These are phyloP conservation scores for Epsilonema sp. DNA, from an alignment of 2,888 invertebrate species.

Conservation along the genomic window DNA sequence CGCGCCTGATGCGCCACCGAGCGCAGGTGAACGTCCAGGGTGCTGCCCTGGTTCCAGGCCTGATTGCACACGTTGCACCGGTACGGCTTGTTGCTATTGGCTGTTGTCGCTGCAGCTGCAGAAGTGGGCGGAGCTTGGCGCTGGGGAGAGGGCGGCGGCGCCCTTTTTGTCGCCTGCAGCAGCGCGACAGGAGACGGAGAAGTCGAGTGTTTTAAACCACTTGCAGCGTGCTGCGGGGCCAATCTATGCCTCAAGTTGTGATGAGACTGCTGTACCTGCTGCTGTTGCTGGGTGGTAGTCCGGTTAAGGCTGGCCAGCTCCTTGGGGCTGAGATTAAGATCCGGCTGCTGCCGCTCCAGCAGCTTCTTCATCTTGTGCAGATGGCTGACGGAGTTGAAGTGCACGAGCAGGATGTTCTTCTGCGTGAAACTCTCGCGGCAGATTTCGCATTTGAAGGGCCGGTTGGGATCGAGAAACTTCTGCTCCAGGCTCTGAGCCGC, in stretches of 20 bases:
- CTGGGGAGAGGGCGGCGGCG: constrained; percentile 37
- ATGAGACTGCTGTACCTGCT: neutral
- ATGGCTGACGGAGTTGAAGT: constrained; percentile 86
- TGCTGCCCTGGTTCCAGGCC: constrained; percentile 69
- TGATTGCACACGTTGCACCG: constrained; percentile 81
- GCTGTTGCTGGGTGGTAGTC: constrained; percentile 30
- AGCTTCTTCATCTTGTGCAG: constrained; percentile 62
- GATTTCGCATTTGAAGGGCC: constrained; percentile 84
- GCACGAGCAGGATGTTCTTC: constrained; percentile 76
- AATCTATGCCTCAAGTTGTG: no score
- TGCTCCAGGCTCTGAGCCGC: constrained; percentile 74
- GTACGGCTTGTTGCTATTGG: constrained; percentile 55
- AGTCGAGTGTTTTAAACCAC: constrained; percentile 9
- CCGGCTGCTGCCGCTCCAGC: constrained; percentile 26
- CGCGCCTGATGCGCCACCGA: constrained; percentile 58
- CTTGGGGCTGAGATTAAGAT: constrained; percentile 40
- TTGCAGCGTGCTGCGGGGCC: no score
- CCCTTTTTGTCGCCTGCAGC: constrained; percentile 40
- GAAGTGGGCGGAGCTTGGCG: constrained; percentile 39
- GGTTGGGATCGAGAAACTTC: constrained; percentile 63
- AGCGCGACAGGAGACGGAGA: no score
- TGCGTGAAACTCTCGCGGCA: constrained; percentile 90
- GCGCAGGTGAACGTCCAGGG: constrained; percentile 76
- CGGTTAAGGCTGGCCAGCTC: constrained; percentile 8
- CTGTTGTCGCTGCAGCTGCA: constrained; percentile 15